These are phyloP conservation scores for Blennius ocellaris DNA, from an alignment of 2,113 vertebrate species.

Conservation along the genomic window DNA sequence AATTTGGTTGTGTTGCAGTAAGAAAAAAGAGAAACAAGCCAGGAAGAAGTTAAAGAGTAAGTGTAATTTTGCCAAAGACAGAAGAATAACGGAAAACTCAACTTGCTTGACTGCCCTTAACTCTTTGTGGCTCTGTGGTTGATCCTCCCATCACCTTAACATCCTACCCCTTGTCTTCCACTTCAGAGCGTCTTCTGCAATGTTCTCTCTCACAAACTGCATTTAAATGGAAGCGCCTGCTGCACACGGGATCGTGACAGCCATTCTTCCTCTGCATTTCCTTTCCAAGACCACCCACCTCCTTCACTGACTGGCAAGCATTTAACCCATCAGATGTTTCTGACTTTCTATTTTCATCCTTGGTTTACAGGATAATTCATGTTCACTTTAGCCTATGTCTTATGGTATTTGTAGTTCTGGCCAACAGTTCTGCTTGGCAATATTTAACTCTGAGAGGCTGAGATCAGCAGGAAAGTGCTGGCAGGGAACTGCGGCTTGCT, in stretches of 20 bases:
- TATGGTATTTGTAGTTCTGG: background rate
- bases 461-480: background rate
- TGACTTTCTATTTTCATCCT: background rate
- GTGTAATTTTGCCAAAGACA: constrained; percentile 50
- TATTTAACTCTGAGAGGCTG: background rate
- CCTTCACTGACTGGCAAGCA: constrained; percentile 8
- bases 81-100: constrained; percentile 42
- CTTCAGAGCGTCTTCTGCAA: constrained; percentile 22
- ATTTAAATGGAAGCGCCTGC: background rate
- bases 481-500: no score
- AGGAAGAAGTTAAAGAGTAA: background rate
- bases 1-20: background rate
- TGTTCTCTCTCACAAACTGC: background rate
- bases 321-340: constrained; percentile 16
- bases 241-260: background rate
- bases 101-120: background rate
- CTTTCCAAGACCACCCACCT: background rate
- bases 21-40: constrained; percentile 1
- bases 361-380: background rate
- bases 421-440: background rate
- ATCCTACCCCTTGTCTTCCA: constrained; percentile 13
- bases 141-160: constrained; percentile 55
- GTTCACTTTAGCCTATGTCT: background rate
- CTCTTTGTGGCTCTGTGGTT: constrained; percentile 33
- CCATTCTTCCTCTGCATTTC: constrained; percentile 7